A percentile compares a stretch with the other conserved stretches of the same genome.
phyloP scores from a whole-genome alignment of 2,888 invertebrate genomes.

The Cephonodes hylas region DNA sequence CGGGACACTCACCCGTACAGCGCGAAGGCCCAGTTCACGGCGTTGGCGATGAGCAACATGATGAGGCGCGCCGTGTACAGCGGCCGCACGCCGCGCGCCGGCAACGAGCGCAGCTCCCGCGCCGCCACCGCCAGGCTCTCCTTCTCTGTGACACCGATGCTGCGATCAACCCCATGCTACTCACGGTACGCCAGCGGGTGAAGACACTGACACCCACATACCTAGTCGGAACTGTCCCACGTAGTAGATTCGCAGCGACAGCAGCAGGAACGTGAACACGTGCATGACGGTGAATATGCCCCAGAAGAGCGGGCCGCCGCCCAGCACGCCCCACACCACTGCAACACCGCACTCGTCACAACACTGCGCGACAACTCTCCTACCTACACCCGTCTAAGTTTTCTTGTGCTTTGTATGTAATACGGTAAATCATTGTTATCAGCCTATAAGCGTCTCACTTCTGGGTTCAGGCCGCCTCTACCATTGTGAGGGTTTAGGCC shows the following conservation, averaged over 20 bases:
- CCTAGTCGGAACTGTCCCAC: slow-evolving; percentile 88
- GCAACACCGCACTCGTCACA: slow-evolving; percentile 28
- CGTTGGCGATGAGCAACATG: slow-evolving; percentile 83
- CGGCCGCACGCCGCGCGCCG: slow-evolving; percentile 46
- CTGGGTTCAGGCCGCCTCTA: no score
- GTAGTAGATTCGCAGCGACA: slow-evolving; percentile 89
- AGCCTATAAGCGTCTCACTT: no score
- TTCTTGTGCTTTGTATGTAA: no score
- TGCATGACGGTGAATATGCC: slow-evolving; percentile 87
- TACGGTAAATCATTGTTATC: no score
- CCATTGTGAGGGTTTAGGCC: no score
- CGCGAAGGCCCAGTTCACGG: slow-evolving; percentile 86
- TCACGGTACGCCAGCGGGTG: neutral
- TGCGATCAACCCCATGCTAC: neutral
- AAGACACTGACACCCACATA: slow-evolving; percentile 40
- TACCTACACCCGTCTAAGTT: neutral
- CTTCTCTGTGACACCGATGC: slow-evolving; percentile 41
- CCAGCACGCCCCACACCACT: slow-evolving; percentile 86
- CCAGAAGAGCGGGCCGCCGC: slow-evolving; percentile 87
- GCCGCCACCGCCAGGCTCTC: slow-evolving; percentile 55
- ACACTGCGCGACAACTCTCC: neutral
- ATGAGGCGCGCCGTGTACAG: slow-evolving; percentile 78
- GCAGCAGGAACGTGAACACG: slow-evolving; percentile 84
- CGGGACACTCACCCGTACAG: slow-evolving; percentile 78
- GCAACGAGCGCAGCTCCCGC: slow-evolving; percentile 48